Evolutionary conservation across 2,797 vertebrate species (phyloP).

Genomic region (Toxotes lorentzi): DNA sequence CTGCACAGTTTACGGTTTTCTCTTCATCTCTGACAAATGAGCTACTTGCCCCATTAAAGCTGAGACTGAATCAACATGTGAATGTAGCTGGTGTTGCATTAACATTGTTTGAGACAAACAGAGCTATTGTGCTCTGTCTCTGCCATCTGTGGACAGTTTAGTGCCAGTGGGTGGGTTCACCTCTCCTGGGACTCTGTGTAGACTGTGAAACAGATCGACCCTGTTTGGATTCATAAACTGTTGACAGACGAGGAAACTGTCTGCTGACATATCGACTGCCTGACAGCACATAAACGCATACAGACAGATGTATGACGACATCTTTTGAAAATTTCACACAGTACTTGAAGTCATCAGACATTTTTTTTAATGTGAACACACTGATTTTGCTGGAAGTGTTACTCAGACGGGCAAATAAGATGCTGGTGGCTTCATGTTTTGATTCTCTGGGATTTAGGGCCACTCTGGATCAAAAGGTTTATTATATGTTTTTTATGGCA

Average conservation of each 20-base stretch:
- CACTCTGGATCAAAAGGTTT: constrained; percentile 23
- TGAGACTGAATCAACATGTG: constrained; percentile 39
- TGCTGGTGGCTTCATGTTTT: not conserved
- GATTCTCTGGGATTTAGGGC: not conserved
- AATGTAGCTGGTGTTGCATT: constrained; percentile 28
- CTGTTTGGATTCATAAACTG: constrained; percentile 57
- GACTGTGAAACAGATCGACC: constrained; percentile 55
- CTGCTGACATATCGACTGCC: not conserved
- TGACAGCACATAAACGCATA: not conserved
- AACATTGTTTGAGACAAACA: constrained; percentile 60
- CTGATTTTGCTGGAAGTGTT: not conserved
- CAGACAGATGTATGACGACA: not conserved
- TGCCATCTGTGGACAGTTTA: constrained; percentile 71
- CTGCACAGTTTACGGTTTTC: not conserved
- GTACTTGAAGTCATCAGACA: not conserved
- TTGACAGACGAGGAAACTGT: constrained; percentile 27
- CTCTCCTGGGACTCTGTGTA: constrained; percentile 55
- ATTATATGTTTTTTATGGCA: constrained; percentile 34
- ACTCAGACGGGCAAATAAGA: not conserved
- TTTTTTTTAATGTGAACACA: not conserved
- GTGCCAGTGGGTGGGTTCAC: constrained; percentile 63
- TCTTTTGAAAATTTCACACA: not conserved
- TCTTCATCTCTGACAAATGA: constrained; percentile 23
- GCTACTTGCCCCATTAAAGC: constrained; percentile 20
- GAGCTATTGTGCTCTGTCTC: constrained; percentile 62